Evolutionary conservation across 2,797 vertebrate genomes (phyloP).

Genomic region (Acipenser transmontanus): DNA sequence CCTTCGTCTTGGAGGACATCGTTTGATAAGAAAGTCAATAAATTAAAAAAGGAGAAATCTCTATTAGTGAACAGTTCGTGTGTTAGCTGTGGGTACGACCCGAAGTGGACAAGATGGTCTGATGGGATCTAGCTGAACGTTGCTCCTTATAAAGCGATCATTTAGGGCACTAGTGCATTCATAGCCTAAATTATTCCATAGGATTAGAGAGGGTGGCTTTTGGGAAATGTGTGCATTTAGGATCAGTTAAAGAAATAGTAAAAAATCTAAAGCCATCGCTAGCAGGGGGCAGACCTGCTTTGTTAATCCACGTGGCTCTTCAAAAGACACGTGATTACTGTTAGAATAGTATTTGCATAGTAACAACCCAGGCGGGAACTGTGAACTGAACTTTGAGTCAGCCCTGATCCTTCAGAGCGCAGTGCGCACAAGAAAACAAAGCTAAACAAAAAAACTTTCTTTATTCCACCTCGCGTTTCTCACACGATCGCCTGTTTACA

Average conservation of each 20-base stretch:
- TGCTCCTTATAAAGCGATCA: constrained; percentile 80
- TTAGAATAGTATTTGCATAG: constrained; percentile 76
- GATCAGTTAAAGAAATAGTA: constrained; percentile 79
- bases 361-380: constrained; percentile 66
- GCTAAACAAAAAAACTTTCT: constrained; percentile 57
- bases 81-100: constrained; percentile 34
- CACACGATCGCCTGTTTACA: constrained; percentile 79
- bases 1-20: constrained; percentile 88
- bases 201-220: constrained; percentile 80
- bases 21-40: constrained; percentile 29
- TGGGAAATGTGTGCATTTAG: constrained; percentile 85
- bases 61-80: constrained; percentile 13
- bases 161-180: constrained; percentile 67
- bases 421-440: constrained; percentile 67
- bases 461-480: constrained; percentile 68
- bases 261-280: constrained; percentile 59
- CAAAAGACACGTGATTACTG: constrained; percentile 83
- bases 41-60: constrained; percentile 23
- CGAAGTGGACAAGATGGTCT: constrained; percentile 50
- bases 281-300: constrained; percentile 80
- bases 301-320: constrained; percentile 96
- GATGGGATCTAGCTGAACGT: constrained; percentile 40
- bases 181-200: constrained; percentile 78
- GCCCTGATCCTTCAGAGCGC: constrained; percentile 61
- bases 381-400: constrained; percentile 53